Conservation (phyloP, 1,140 invertebrate genomes). For the Rhizoglyphus robini region DNA sequence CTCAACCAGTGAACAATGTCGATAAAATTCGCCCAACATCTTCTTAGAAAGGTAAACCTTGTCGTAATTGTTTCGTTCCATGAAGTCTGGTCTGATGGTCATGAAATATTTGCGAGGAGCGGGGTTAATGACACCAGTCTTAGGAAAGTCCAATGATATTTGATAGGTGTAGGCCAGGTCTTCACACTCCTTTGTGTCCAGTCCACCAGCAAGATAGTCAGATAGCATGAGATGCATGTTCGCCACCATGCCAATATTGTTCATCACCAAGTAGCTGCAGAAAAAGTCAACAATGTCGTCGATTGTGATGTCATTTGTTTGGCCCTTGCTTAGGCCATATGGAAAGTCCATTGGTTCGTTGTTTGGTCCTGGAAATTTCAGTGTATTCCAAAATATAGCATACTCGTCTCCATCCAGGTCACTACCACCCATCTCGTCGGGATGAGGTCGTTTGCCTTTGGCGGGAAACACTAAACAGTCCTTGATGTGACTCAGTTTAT, state of each 20-base stretch:
- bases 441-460: slow-evolving; percentile 33
- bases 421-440: slow-evolving; percentile 36
- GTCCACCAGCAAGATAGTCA: slow-evolving; percentile 25
- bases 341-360: slow-evolving; percentile 24
- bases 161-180: slow-evolving; percentile 28
- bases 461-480: slow-evolving; percentile 37
- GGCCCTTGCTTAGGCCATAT: background rate
- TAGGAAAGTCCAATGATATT: slow-evolving; percentile 32
- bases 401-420: slow-evolving; percentile 30
- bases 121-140: slow-evolving; percentile 27
- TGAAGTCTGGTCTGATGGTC: slow-evolving; percentile 29
- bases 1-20: slow-evolving; percentile 22
- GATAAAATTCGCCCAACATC: slow-evolving; percentile 30
- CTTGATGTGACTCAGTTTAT: slow-evolving; percentile 30
- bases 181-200: slow-evolving; percentile 24
- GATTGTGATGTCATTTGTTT: background rate
- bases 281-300: slow-evolving; percentile 31
- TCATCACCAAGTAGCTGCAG: slow-evolving; percentile 28
- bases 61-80: slow-evolving; percentile 26
- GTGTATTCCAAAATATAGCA: slow-evolving; percentile 25
- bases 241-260: slow-evolving; percentile 30
- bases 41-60: slow-evolving; percentile 29
- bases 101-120: background rate
- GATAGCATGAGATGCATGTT: slow-evolving; percentile 29
- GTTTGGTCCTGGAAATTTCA: slow-evolving; percentile 23